phyloP scores from a whole-genome alignment of 2,113 vertebrate genomes.

The Osmerus mordax region DNA sequence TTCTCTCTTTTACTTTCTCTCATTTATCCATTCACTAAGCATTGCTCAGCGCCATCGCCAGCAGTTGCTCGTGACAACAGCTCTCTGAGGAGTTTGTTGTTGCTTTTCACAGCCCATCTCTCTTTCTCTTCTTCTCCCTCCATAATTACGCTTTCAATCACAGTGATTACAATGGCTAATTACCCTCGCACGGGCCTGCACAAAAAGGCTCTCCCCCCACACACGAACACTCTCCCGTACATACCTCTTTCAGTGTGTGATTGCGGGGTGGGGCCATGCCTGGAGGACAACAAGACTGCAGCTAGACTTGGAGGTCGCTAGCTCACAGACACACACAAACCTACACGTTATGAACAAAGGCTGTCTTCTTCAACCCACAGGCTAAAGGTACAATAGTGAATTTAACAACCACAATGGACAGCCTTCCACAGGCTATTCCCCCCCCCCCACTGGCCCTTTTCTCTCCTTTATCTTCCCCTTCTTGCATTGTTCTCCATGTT shows the following conservation, averaged over 20 bases:
- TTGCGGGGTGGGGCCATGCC: neutral
- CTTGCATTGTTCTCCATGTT: slow-evolving; percentile 30
- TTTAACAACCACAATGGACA: neutral
- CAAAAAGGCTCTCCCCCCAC: slow-evolving; percentile 17
- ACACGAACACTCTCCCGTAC: neutral
- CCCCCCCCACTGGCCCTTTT: slow-evolving; percentile 42
- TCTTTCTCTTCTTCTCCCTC: slow-evolving; percentile 19
- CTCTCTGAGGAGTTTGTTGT: slow-evolving; percentile 52
- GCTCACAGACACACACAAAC: slow-evolving; percentile 3
- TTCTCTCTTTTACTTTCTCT: neutral
- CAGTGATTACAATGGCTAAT: slow-evolving; percentile 57
- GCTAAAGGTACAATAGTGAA: neutral
- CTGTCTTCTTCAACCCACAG: neutral
- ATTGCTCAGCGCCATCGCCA: neutral
- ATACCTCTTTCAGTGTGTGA: neutral
- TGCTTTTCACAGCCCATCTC: slow-evolving; percentile 34
- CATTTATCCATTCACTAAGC: neutral
- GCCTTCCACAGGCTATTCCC: slow-evolving; percentile 45
- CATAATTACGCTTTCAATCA: slow-evolving; percentile 62
- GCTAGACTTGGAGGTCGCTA: neutral
- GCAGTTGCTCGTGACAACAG: slow-evolving; percentile 53
- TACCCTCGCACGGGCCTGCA: slow-evolving; percentile 39
- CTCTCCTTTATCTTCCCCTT: slow-evolving; percentile 8
- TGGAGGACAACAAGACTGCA: neutral
- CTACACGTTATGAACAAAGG: neutral